Base-by-base conservation (phyloP, 2,797 vertebrate species). In the Thalassophryne amazonica region DNA sequence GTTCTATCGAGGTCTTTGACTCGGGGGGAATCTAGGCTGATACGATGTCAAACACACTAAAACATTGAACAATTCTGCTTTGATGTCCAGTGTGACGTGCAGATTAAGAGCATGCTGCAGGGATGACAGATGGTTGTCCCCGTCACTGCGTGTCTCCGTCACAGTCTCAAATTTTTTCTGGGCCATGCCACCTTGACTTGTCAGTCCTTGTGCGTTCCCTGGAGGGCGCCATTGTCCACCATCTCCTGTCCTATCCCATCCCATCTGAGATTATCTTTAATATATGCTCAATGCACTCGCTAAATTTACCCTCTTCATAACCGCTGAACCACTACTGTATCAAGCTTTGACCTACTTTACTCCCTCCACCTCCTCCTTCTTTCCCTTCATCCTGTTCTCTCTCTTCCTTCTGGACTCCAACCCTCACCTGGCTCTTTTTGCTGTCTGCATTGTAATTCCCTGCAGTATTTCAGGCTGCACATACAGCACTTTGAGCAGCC, bases 341-440 rank as follows among this genome's bases (percentile, higher is more conserved):
- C 60, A 47, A 31, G 75, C 78, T 73, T 57, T 88, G 84, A 84
- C 85, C 86, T 80, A 86, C 77, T 86, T 87, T 33, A 4, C 62
- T 56, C 13, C 16, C 48, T 43, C 35, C 49, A 50, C 54, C 21
- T 12, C 16, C 37, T 43, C 18, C n/a, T 38, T 15, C 25, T 38
- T 25, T 10, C 21, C 14, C 19, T 38, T 24, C 19, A 18, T 9
- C 5, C 12, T 24, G 1, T 27, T 4, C n/a, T 12, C 19, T 25
- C 20, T 61, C 41, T 30, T 55, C 22, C 35, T 38, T 30, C 35
- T 50, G 8, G 29, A 6, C 57, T 43, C 38, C 42, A 27, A 16
- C 23, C 3, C 67, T 77, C 65, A 69, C 69, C 81, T 76, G 65
- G 19, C 36, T 65, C 49, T 29, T 49, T 33, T 52, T 19, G 37